Evolutionary conservation across 2,888 invertebrate species (phyloP).

Genomic region (Pseudanteris insignis): DNA sequence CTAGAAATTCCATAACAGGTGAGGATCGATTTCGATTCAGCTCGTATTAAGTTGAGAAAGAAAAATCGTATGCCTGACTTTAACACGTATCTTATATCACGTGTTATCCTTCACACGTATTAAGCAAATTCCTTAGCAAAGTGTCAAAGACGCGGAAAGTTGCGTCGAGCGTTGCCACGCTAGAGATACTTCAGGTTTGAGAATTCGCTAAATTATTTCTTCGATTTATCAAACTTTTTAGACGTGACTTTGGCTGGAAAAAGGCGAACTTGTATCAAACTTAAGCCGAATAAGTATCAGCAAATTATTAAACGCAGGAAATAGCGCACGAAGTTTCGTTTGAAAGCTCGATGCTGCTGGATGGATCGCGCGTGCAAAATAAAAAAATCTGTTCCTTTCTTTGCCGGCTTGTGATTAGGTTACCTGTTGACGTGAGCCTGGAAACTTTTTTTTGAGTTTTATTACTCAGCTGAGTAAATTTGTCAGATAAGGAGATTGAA

Average conservation of each 20-base stretch:
- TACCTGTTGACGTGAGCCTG: too few relatives aligned
- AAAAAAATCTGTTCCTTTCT: too few relatives aligned
- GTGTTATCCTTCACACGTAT: slow-evolving; percentile 9
- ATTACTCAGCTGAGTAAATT: too few relatives aligned
- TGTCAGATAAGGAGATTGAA: too few relatives aligned
- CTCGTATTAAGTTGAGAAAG: too few relatives aligned
- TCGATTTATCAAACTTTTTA: slow-evolving; percentile 31
- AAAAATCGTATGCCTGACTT: too few relatives aligned
- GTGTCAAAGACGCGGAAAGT: slow-evolving; percentile 34
- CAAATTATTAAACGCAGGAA: slow-evolving; percentile 26
- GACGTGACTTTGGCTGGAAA: slow-evolving; percentile 21
- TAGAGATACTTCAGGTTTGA: slow-evolving; percentile 16
- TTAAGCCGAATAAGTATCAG: slow-evolving; percentile 23
- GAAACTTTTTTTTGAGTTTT: too few relatives aligned
- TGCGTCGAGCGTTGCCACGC: background rate
- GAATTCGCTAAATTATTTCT: slow-evolving; percentile 31
- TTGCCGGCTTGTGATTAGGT: too few relatives aligned
- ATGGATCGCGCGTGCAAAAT: too few relatives aligned
- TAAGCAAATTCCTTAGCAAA: slow-evolving; percentile 29
- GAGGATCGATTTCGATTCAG: too few relatives aligned
- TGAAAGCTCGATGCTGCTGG: slow-evolving; percentile 2
- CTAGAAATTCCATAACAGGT: too few relatives aligned
- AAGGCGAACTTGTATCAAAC: slow-evolving; percentile 23
- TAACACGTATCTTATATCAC: slow-evolving; percentile 1
- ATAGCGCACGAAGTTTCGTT: slow-evolving; percentile 7